Evolutionary conservation across 2,888 invertebrate species (phyloP), one percentile per base, ranked within the genome.

Genomic region (Pocota personata): DNA sequence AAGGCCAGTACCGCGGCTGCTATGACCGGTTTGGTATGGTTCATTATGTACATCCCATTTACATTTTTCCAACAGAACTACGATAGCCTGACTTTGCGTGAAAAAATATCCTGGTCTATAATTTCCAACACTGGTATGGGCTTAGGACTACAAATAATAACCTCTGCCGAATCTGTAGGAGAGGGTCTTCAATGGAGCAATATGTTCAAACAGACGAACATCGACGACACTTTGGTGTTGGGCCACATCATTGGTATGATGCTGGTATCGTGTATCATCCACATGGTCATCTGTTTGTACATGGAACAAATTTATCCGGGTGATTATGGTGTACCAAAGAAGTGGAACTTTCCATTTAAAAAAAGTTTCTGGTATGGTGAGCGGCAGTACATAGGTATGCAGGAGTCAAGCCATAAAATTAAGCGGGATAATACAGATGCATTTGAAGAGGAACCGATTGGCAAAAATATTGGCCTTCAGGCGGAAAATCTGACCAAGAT

Each of bases 271-370:
- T 89, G 90, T 16, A 32, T 89, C 0, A 3, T 91, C 0, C 97
- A 97, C 90, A 94, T 97, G 90, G 75, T 95, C 1, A 91, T 98
- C 37, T 95, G 98, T 0, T 93, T 98, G 88, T 98, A 98, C 90
- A 92, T 98, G 24, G 98, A 98, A 91, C 96, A 96, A 88, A 94
- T 98, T 7, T 94, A 95, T 83, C 98, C 98, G 0, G 98, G 98
- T 10, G 96, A 96, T 12, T 97, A 94, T 91, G 98, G 98, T 3
- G 95, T 98, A 0, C 95, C 96, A 0, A 94, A 95, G 83, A 95
- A 95, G 24, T 98, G 97, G 95, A 95, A 97, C 90, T 98, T 97
- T 90, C 95, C 95, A 0, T 94, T 97, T 14, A 94, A 94, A 48
- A 91, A 92, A 24, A 89, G 90, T 1, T 95, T 93, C 89, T 95